Evolutionary conservation across 2,888 invertebrate species (phyloP).

Genomic region (Hirtodrosophila confusa): DNA sequence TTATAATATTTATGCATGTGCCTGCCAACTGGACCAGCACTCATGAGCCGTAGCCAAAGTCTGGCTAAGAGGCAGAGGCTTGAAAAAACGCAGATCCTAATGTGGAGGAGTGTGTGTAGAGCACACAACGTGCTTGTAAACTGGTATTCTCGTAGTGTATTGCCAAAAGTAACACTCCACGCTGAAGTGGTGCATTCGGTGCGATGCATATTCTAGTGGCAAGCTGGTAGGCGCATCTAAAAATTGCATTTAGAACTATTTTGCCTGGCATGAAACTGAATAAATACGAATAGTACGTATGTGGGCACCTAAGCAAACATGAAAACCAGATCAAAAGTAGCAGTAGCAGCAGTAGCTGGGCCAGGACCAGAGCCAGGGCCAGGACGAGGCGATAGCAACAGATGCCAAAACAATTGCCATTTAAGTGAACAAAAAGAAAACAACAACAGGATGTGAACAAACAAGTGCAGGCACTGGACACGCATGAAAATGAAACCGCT

Average conservation of each 20-base stretch:
- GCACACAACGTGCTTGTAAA: constrained; percentile 8
- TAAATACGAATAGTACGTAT: constrained; percentile 33
- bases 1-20: constrained; percentile 76
- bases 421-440: constrained; percentile 59
- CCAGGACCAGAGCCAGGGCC: too few species aligned
- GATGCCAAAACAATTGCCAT: constrained; percentile 71
- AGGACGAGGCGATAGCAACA: constrained; percentile 54
- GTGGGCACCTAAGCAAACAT: constrained; percentile 52
- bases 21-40: constrained; percentile 70
- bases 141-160: constrained; percentile 22
- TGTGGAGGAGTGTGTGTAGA: constrained; percentile 12
- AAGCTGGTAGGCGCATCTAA: constrained; percentile 57
- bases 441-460: constrained; percentile 35
- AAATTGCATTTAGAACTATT: constrained; percentile 78
- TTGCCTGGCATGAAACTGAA: constrained; percentile 52
- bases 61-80: constrained; percentile 23
- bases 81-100: constrained; percentile 25
- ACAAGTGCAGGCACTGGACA: constrained; percentile 49
- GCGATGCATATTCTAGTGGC: constrained; percentile 59
- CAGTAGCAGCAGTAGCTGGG: constrained; percentile 27
- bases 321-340: constrained; percentile 59
- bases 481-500: constrained; percentile 67
- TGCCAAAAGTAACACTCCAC: constrained; percentile 77
- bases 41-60: constrained; percentile 29
- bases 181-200: constrained; percentile 47